These are phyloP conservation scores for Thecophora atra DNA, from an alignment of 2,888 invertebrate species.

Conservation along the genomic window DNA sequence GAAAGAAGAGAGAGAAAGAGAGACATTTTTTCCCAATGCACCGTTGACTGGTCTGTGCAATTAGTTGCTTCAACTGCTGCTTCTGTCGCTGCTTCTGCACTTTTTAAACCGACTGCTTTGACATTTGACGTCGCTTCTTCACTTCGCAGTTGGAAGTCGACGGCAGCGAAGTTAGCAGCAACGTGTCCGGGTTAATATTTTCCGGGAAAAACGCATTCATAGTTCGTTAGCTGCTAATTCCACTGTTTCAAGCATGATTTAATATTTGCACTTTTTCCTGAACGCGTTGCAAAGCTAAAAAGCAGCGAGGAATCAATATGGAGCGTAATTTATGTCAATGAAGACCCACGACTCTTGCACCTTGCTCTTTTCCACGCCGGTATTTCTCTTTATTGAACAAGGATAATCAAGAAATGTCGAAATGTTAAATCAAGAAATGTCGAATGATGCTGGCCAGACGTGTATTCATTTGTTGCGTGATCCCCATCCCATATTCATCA, in stretches of 20 bases:
- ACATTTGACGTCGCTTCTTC: background rate
- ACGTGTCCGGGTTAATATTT: constrained; percentile 9
- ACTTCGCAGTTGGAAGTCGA: constrained; percentile 8
- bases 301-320: background rate
- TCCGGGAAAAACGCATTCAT: background rate
- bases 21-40: background rate
- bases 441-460: too few relatives aligned
- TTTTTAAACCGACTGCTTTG: background rate
- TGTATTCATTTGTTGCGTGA: too few relatives aligned
- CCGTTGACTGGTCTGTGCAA: background rate
- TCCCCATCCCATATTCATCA: too few relatives aligned
- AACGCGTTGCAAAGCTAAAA: too few relatives aligned
- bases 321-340: too few relatives aligned
- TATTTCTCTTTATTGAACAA: too few relatives aligned
- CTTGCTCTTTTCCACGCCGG: too few relatives aligned
- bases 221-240: constrained; percentile 23
- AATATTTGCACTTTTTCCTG: background rate
- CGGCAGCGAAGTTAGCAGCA: constrained; percentile 1
- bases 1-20: background rate
- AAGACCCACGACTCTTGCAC: too few relatives aligned
- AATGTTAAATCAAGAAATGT: too few relatives aligned
- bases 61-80: background rate
- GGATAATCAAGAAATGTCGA: too few relatives aligned
- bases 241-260: constrained; percentile 4
- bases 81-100: background rate